These are phyloP conservation scores for Beroe forskalii DNA, from an alignment of 37 sponge, comb jelly and placozoan genomes.

Conservation along the genomic window DNA sequence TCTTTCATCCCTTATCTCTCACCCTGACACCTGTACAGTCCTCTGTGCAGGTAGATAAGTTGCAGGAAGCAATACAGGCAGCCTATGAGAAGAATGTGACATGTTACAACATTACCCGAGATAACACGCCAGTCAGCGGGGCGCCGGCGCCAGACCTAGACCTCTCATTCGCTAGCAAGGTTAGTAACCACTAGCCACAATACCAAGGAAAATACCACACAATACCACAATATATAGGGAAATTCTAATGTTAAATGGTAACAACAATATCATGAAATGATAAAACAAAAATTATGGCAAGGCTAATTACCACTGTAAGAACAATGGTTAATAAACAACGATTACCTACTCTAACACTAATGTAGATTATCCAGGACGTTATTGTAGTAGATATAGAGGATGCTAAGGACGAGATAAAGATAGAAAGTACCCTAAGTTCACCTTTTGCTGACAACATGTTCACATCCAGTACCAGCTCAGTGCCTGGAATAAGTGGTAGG, in stretches of 20 bases:
- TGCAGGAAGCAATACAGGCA: constrained; percentile 46
- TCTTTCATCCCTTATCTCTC: too few relatives aligned
- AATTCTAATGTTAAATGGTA: too few relatives aligned
- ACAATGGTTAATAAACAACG: too few relatives aligned
- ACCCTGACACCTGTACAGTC: not conserved
- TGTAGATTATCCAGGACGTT: constrained; percentile 1
- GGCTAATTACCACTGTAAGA: too few relatives aligned
- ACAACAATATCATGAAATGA: too few relatives aligned
- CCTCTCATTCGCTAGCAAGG: constrained; percentile 35
- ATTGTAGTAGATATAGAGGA: constrained; percentile 55
- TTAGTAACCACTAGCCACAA: not conserved
- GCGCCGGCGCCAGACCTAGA: constrained; percentile 7
- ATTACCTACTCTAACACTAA: too few relatives aligned
- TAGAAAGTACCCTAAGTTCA: not conserved
- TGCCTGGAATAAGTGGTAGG: constrained; percentile 24
- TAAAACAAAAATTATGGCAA: too few relatives aligned
- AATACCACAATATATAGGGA: too few relatives aligned
- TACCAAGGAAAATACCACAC: too few relatives aligned
- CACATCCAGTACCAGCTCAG: constrained; percentile 6
- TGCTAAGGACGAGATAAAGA: constrained; percentile 30
- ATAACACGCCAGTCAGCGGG: not conserved
- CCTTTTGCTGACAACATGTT: constrained; percentile 44
- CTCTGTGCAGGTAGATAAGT: constrained; percentile 26
- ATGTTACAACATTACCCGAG: constrained; percentile 46
- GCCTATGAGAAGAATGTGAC: constrained; percentile 49